Percentiles rank a stretch among this genome's conserved stretches.
These are phyloP conservation scores for Zaprionus vittiger DNA, from an alignment of 1,140 invertebrate genomes.

Conservation along the genomic window DNA sequence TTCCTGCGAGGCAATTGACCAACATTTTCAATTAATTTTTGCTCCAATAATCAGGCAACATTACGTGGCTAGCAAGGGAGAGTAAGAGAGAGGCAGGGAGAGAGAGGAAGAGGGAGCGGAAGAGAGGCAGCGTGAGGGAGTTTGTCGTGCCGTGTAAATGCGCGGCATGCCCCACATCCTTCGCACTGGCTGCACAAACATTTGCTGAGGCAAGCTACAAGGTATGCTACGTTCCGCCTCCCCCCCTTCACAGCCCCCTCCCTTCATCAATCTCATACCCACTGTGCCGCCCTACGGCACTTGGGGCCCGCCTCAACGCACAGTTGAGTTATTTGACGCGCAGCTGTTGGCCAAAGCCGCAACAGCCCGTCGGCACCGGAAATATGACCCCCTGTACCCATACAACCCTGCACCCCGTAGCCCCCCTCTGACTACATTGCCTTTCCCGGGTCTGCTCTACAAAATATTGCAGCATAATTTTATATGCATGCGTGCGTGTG, in stretches of 20 bases:
- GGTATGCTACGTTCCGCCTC: not conserved
- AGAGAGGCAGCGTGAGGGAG: conserved; percentile 7
- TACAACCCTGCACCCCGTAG: too few species aligned
- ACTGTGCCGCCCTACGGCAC: conserved; percentile 7
- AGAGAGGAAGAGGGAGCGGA: not conserved
- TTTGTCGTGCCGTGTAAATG: conserved; percentile 42
- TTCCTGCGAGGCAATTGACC: conserved; percentile 75
- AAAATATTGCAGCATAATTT: conserved; percentile 68
- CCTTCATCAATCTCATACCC: conserved; percentile 8
- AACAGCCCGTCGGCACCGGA: conserved; percentile 30
- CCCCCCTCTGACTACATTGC: not conserved
- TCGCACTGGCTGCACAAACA: conserved; percentile 44
- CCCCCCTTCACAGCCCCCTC: not conserved
- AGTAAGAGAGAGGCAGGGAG: not conserved
- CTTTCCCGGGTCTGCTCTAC: conserved; percentile 32
- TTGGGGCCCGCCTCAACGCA: conserved; percentile 55
- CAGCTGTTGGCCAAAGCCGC: conserved; percentile 72
- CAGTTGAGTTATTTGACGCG: conserved; percentile 77
- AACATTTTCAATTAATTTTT: conserved; percentile 84
- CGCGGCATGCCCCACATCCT: conserved; percentile 40
- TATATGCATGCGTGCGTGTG: conserved; percentile 43
- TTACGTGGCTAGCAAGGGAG: conserved; percentile 38
- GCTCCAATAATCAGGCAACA: conserved; percentile 79
- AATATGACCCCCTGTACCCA: conserved; percentile 13
- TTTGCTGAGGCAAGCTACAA: conserved; percentile 33